These are phyloP conservation scores for Sceloporus tristichus DNA, from an alignment of 2,113 vertebrate genomes.

Conservation along the genomic window DNA sequence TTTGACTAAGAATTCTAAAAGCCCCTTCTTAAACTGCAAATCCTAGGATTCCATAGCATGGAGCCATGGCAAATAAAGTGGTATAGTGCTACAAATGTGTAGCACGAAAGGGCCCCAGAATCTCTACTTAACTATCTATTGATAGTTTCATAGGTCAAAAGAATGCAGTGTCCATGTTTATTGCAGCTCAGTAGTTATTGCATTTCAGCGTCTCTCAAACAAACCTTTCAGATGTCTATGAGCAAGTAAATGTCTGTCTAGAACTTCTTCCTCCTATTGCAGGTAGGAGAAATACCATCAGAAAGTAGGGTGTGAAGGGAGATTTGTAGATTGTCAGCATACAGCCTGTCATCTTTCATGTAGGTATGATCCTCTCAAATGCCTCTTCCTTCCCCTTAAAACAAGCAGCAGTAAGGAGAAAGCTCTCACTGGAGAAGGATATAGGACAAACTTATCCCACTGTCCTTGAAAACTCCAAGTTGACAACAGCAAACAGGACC, in stretches of 20 bases:
- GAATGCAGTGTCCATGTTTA: neutral
- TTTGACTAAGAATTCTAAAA: too few relatives aligned
- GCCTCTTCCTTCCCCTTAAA: neutral
- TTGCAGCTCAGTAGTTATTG: too few relatives aligned
- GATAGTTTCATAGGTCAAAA: neutral
- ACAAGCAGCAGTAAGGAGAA: neutral
- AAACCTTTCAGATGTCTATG: neutral
- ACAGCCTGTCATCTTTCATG: neutral
- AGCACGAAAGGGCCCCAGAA: too few relatives aligned
- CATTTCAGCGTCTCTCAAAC: neutral
- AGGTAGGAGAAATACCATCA: neutral
- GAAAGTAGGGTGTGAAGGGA: too few relatives aligned
- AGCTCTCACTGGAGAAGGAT: neutral
- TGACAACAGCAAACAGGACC: neutral
- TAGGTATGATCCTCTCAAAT: neutral
- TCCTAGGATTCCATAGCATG: too few relatives aligned
- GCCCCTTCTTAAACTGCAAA: too few relatives aligned
- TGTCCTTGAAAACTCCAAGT: neutral
- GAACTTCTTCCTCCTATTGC: too few relatives aligned
- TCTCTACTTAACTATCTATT: neutral
- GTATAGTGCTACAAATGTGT: too few relatives aligned
- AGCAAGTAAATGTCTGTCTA: neutral
- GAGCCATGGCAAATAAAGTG: too few relatives aligned
- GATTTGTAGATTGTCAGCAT: neutral
- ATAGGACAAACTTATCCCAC: neutral